Percentiles rank a stretch among this genome's conserved stretches.
phyloP scores from a whole-genome alignment of 2,888 invertebrate genomes.

The Erynnis tages region DNA sequence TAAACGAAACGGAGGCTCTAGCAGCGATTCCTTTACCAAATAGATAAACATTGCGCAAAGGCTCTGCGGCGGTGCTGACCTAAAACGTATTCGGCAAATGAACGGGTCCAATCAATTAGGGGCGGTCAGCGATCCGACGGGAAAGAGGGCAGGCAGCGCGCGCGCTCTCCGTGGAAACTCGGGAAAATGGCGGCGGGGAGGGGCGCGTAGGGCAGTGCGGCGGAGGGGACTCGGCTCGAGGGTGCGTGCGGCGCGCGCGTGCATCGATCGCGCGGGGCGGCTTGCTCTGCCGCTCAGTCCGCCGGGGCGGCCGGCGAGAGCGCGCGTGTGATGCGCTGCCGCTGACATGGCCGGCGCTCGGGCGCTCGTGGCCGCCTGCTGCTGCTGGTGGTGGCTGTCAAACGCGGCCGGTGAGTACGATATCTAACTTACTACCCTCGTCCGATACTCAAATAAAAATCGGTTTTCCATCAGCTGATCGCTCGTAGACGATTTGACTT shows the following conservation, averaged over 20 bases:
- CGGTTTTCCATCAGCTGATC: slow-evolving; percentile 62
- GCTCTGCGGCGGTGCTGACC: slow-evolving; percentile 74
- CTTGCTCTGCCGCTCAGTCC: slow-evolving; percentile 57
- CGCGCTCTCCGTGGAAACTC: slow-evolving; percentile 80
- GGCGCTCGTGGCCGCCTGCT: slow-evolving; percentile 80
- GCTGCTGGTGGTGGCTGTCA: slow-evolving; percentile 79
- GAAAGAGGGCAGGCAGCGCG: slow-evolving; percentile 82
- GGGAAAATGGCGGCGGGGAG: slow-evolving; percentile 70
- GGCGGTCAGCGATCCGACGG: slow-evolving; percentile 78
- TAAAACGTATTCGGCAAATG: slow-evolving; percentile 76
- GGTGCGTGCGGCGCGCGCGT: slow-evolving; percentile 70
- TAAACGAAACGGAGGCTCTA: slow-evolving; percentile 8
- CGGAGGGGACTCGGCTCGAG: slow-evolving; percentile 57
- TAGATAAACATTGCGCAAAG: slow-evolving; percentile 48
- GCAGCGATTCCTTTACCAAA: slow-evolving; percentile 6
- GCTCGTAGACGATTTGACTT: slow-evolving; percentile 46
- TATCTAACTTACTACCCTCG: slow-evolving; percentile 21
- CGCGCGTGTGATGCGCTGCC: slow-evolving; percentile 80
- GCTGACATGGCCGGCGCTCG: slow-evolving; percentile 81
- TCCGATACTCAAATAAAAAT: neutral
- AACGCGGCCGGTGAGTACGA: slow-evolving; percentile 77
- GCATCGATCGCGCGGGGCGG: slow-evolving; percentile 56
- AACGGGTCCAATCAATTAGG: slow-evolving; percentile 78
- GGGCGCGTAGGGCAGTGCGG: slow-evolving; percentile 49
- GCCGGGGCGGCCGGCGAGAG: slow-evolving; percentile 81